Conservation (phyloP, 2,113 vertebrate species). For the Callithrix jacchus region DNA sequence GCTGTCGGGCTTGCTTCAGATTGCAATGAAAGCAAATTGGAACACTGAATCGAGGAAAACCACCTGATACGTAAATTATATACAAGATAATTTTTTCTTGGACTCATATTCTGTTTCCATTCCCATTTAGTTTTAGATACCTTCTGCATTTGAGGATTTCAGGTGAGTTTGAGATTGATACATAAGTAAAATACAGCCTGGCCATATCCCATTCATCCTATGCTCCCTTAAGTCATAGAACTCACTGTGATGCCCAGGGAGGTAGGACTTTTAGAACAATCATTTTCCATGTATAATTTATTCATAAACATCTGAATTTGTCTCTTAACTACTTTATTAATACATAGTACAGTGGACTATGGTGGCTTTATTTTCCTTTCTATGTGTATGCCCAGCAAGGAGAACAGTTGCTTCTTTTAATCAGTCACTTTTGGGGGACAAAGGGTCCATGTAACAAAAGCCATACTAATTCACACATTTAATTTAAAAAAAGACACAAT, state of each 20-base stretch:
- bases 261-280: background rate
- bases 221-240: background rate
- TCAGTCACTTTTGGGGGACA: background rate
- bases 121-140: constrained; percentile 59
- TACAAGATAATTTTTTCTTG: constrained; percentile 14
- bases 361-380: background rate
- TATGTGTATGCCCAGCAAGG: background rate
- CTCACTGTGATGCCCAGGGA: background rate
- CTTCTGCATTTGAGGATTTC: constrained; percentile 61
- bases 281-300: background rate
- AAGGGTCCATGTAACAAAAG: background rate
- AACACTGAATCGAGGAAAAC: background rate
- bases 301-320: constrained; percentile 27
- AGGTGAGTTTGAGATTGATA: constrained; percentile 58
- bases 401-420: background rate
- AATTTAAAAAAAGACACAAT: background rate
- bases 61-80: constrained; percentile 30
- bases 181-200: constrained; percentile 65
- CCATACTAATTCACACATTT: background rate
- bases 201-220: constrained; percentile 42
- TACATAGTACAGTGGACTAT: background rate
- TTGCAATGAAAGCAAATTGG: constrained; percentile 10
- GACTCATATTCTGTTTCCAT: constrained; percentile 27
- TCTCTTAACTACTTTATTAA: background rate
- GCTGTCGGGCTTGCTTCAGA: background rate